Evolutionary conservation across 2,888 invertebrate genomes (phyloP).

Genomic region (Fragum fragum): DNA sequence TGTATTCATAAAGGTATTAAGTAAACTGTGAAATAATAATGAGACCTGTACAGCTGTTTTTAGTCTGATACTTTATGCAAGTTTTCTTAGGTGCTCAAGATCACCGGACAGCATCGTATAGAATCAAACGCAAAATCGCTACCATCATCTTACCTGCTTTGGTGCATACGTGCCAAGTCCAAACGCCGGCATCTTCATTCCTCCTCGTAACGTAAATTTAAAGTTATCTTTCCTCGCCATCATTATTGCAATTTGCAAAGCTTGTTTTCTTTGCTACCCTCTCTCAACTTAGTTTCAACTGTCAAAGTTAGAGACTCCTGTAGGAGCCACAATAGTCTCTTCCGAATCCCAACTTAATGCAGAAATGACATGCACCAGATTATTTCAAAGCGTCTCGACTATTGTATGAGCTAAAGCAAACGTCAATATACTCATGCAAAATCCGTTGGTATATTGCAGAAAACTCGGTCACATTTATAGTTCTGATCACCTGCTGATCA

Average conservation of each 20-base stretch:
- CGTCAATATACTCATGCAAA: not conserved
- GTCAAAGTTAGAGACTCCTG: too few relatives aligned
- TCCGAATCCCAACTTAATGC: not conserved
- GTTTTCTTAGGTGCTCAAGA: too few relatives aligned
- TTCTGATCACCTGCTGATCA: not conserved
- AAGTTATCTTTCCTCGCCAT: conserved; percentile 35
- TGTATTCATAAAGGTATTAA: too few relatives aligned
- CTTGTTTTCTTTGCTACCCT: too few relatives aligned
- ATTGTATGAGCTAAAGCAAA: not conserved
- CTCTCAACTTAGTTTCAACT: too few relatives aligned
- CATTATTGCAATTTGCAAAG: not conserved
- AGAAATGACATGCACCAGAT: not conserved
- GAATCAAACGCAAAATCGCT: too few relatives aligned
- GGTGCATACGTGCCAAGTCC: conserved; percentile 81
- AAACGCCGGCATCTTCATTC: conserved; percentile 73
- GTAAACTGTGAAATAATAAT: too few relatives aligned
- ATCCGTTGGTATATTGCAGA: not conserved
- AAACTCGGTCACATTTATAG: not conserved
- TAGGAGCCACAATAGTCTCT: not conserved
- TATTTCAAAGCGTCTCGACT: not conserved
- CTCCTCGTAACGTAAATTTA: conserved; percentile 69
- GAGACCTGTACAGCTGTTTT: too few relatives aligned
- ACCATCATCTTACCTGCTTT: conserved; percentile 73
- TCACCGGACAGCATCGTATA: too few relatives aligned
- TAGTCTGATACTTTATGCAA: too few relatives aligned